These are phyloP conservation scores for Amphiprion ocellaris DNA, from an alignment of 2,113 vertebrate species.

Conservation along the genomic window DNA sequence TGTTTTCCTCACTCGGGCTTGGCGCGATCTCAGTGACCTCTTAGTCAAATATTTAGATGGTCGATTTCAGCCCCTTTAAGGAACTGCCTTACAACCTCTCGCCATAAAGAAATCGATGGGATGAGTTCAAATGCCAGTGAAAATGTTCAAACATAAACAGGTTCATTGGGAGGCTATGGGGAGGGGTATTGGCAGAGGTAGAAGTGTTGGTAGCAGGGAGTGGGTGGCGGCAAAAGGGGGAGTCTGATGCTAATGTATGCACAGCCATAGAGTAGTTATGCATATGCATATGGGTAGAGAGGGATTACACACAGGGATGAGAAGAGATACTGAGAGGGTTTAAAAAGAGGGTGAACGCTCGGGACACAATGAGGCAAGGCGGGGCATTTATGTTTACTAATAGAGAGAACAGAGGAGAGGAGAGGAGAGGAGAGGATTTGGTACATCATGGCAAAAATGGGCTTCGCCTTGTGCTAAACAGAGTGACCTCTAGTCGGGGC, in stretches of 20 bases:
- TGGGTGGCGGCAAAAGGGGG: conserved; percentile 17
- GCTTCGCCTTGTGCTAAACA: conserved; percentile 81
- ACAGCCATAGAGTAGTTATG: conserved; percentile 79
- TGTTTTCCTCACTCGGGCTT: conserved; percentile 63
- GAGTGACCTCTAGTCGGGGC: conserved; percentile 83
- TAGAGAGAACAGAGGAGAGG: conserved; percentile 24
- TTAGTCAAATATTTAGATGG: conserved; percentile 86
- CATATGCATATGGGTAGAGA: conserved; percentile 78
- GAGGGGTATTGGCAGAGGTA: conserved; percentile 61
- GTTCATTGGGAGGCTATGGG: conserved; percentile 72
- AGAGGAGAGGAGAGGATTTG: conserved; percentile 54
- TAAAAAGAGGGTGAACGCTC: conserved; percentile 72
- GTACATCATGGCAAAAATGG: conserved; percentile 72
- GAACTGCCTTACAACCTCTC: conserved; percentile 70
- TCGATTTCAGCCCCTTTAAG: conserved; percentile 82
- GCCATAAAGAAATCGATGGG: conserved; percentile 79
- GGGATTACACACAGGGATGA: conserved; percentile 80
- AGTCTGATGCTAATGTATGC: conserved; percentile 80
- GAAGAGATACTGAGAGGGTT: conserved; percentile 71
- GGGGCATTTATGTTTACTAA: conserved; percentile 68
- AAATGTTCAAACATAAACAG: conserved; percentile 82
- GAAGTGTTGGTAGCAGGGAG: conserved; percentile 43
- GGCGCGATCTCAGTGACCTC: conserved; percentile 71
- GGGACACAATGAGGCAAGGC: conserved; percentile 68
- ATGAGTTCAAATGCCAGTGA: conserved; percentile 81